A percentile compares a stretch with the other conserved stretches of the same genome.
Evolutionary conservation across 2,113 vertebrate species (phyloP).

Genomic region (Peromyscus maniculatus): DNA sequence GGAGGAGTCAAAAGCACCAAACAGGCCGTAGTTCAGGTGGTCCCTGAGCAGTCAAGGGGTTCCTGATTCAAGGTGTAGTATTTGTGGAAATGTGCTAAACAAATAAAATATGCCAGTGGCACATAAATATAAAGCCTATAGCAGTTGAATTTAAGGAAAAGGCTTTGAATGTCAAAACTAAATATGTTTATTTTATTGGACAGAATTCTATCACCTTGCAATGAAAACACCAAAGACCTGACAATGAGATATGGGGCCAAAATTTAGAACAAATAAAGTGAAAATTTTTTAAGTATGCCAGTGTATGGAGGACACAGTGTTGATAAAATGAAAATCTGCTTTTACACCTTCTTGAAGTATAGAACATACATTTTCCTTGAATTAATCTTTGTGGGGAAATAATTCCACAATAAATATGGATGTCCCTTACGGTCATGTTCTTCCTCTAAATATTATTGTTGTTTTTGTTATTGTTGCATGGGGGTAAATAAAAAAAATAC

Average conservation of each 20-base stretch:
- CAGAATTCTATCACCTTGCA: conserved; percentile 84
- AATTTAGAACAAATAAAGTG: conserved; percentile 86
- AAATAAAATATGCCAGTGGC: conserved; percentile 77
- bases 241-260: conserved; percentile 86
- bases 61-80: conserved; percentile 62
- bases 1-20: neutral
- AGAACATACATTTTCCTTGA: conserved; percentile 92
- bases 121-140: conserved; percentile 82
- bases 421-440: conserved; percentile 84
- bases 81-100: conserved; percentile 69
- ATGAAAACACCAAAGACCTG: conserved; percentile 81
- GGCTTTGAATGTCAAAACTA: conserved; percentile 81
- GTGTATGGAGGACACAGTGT: conserved; percentile 89
- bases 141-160: conserved; percentile 85
- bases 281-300: conserved; percentile 89
- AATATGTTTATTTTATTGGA: conserved; percentile 87
- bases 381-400: conserved; percentile 91
- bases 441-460: conserved; percentile 82
- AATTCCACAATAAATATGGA: conserved; percentile 87
- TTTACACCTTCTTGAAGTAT: conserved; percentile 93
- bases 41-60: neutral
- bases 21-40: too few relatives aligned
- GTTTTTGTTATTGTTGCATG: conserved; percentile 77
- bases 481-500: conserved; percentile 66
- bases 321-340: conserved; percentile 92